A percentile compares a stretch with the other conserved stretches of the same genome.
Conservation (phyloP, 1,140 invertebrate species). For the Globodera ellingtonae region DNA sequence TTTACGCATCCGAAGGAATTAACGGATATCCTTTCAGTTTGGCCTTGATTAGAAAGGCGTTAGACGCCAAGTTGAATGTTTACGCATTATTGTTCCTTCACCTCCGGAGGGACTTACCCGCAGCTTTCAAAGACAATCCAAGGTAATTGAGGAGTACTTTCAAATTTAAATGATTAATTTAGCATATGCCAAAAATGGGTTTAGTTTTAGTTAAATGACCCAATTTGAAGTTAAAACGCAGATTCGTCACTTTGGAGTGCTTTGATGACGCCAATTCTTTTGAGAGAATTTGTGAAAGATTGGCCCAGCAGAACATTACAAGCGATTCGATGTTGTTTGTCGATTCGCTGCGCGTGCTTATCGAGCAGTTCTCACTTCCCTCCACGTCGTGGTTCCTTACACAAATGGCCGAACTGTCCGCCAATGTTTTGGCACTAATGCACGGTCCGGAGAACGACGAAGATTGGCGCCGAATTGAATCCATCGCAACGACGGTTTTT, state of each 20-base stretch:
- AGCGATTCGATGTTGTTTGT: constrained; percentile 29
- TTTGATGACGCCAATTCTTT: constrained; percentile 18
- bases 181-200: too few species aligned
- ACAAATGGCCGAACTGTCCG: constrained; percentile 15
- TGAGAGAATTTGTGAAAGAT: neutral
- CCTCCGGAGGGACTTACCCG: constrained; percentile 22
- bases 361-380: constrained; percentile 31
- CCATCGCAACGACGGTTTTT: constrained; percentile 31
- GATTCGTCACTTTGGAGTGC: constrained; percentile 7
- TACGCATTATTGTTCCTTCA: constrained; percentile 24
- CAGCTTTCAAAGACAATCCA: neutral
- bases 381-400: constrained; percentile 26
- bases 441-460: constrained; percentile 11
- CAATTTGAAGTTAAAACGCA: constrained; percentile 10
- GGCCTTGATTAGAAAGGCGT: constrained; percentile 9
- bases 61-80: constrained; percentile 17
- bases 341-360: constrained; percentile 23
- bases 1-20: neutral
- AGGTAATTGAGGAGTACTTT: neutral
- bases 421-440: neutral
- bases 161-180: too few species aligned
- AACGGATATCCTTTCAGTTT: constrained; percentile 19
- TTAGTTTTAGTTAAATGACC: neutral
- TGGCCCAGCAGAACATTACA: neutral
- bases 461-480: constrained; percentile 29